Evolutionary conservation across 92 coral and sea anemone genomes (phyloP).

Genomic region (Muricea muricata): DNA sequence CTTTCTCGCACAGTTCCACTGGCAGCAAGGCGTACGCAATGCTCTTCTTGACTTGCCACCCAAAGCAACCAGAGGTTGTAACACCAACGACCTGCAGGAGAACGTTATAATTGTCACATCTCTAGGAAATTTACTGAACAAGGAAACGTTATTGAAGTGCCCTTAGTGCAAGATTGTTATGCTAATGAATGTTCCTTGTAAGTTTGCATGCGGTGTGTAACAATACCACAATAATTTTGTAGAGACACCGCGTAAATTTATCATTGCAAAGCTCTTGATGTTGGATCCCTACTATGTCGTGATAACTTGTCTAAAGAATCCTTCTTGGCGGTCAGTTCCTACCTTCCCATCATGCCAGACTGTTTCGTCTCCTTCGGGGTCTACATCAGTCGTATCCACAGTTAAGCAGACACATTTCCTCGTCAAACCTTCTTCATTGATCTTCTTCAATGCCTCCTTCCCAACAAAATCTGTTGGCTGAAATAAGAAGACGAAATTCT

Average conservation of each 20-base stretch:
- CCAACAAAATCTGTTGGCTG: conserved; percentile 89
- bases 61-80: conserved; percentile 90
- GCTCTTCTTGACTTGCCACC: conserved; percentile 86
- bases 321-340: neutral
- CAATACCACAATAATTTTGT: too few species aligned
- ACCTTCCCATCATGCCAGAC: conserved; percentile 99
- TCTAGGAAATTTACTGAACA: too few species aligned
- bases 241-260: too few species aligned
- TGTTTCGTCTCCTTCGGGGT: conserved; percentile 94
- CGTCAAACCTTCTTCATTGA: conserved; percentile 80
- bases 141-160: too few species aligned
- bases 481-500: too few species aligned
- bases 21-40: conserved; percentile 88
- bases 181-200: too few species aligned
- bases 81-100: conserved; percentile 83
- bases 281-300: too few species aligned
- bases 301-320: neutral
- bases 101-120: neutral
- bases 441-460: conserved; percentile 81
- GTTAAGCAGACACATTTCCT: conserved; percentile 79
- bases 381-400: conserved; percentile 90
- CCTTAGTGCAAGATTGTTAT: too few species aligned
- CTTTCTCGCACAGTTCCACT: conserved; percentile 79
- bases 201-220: too few species aligned
- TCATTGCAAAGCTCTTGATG: too few species aligned